Evolutionary conservation across 30 jellyfish, hydroid and myxozoan species (phyloP), one percentile per base, ranked within the genome.

Genomic region (Hydra vulgaris): DNA sequence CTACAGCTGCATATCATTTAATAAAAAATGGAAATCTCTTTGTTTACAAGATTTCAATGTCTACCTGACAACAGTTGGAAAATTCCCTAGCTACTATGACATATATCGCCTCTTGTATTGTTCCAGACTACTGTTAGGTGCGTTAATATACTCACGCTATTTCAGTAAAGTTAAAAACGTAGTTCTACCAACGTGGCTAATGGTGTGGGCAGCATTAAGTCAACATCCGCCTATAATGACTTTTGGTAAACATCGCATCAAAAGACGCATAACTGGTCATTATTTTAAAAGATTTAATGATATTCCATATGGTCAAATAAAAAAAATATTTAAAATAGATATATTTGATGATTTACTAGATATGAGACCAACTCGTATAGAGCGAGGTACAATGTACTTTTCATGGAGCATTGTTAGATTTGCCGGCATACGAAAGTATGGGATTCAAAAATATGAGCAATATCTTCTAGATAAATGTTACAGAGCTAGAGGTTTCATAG

Each of bases 181-280:
- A 74, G 73, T 68, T 19, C 77, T 89, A 23, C 96, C 96, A 20
- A 78, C 81, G 16, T 85, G 95, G 96, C 72, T 89, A 0, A 81
- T 92, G 91, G 81, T 84, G 27, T 79, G 95, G 96, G 95, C 95
- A 7, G 83, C 94, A 15, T 80, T 89, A 67, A 89, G 96, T 26
- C 84, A 76, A 15, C 72, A 79, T 22, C 95, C 96, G 23, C 96
- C 96, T 22, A 66, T 81, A 25, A 89, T 89, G 96, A 84, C 81
- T 53, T 84, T 23, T 81, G 96, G 96, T 17, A 80, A 52, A 66
- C 40, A 61, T 26, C 90, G 90, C 7, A 70, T 83, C 54, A 56
- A 26, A 8, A 61, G 84, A 61, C 88, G 88, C 22, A 77, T 89
- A 77, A 84, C 84, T 54, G 95, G 96, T 16, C 85, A 83, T 66